A percentile compares a stretch with the other conserved stretches of the same genome.
Conservation (phyloP, 2,797 vertebrate genomes). For the Macropodus opercularis region DNA sequence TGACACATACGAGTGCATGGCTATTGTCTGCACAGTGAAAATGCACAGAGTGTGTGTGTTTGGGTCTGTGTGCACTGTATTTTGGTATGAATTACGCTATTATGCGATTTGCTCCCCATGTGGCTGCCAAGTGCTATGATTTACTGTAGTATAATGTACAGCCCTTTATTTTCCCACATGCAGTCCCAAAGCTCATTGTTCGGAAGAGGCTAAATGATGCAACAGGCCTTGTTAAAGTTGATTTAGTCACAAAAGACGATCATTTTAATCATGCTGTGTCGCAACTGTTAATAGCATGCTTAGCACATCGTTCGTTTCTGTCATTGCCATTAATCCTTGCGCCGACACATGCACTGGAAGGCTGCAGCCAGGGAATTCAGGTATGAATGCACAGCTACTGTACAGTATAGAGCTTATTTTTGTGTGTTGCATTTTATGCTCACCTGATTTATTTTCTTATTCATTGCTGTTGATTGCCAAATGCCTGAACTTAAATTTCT, state of each 20-base stretch:
- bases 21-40: slow-evolving; percentile 49
- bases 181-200: slow-evolving; percentile 65
- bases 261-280: slow-evolving; percentile 84
- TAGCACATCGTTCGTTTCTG: slow-evolving; percentile 83
- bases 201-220: slow-evolving; percentile 77
- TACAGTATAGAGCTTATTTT: too few species aligned
- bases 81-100: slow-evolving; percentile 1
- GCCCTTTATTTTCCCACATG: slow-evolving; percentile 56
- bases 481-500: too few species aligned
- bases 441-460: neutral
- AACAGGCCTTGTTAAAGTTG: slow-evolving; percentile 83
- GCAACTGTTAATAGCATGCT: slow-evolving; percentile 84
- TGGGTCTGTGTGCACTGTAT: slow-evolving; percentile 6
- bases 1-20: slow-evolving; percentile 43
- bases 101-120: slow-evolving; percentile 12
- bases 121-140: slow-evolving; percentile 24
- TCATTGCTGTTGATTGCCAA: slow-evolving; percentile 2
- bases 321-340: slow-evolving; percentile 83
- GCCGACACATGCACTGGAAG: slow-evolving; percentile 66
- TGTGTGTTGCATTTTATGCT: neutral
- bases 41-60: neutral
- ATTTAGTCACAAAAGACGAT: slow-evolving; percentile 84
- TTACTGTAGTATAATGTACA: slow-evolving; percentile 31
- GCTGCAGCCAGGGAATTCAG: slow-evolving; percentile 59
- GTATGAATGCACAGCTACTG: slow-evolving; percentile 10